Evolutionary conservation across 2,888 invertebrate species (phyloP), one percentile per base, ranked within the genome.

Genomic region (Sphaerophoria taeniata): DNA sequence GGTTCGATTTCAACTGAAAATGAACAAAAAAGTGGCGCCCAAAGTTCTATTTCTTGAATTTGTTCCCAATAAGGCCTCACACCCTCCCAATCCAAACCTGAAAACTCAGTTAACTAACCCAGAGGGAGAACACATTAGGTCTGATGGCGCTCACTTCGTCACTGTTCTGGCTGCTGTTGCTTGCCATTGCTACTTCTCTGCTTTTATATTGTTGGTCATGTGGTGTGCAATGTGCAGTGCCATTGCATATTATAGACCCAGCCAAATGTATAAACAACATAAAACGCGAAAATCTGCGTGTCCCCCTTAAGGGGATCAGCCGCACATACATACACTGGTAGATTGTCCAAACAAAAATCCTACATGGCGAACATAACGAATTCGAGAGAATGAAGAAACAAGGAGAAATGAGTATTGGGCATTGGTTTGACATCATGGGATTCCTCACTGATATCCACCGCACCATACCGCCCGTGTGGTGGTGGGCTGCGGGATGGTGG

Each of bases 121-220:
- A 63, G 76, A 76, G 85, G 81, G 85, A 73, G 76, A 81, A 69
- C 81, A 85, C 74, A 78, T 85, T 85, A 85, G 85, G 85, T 77
- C 76, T 77, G 81, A 81, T 85, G 85, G 81, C 85, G 85, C 76
- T 85, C 85, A 76, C 81, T 85, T 85, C 81, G 81, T 81, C 80
- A 77, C 85, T 76, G 85, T 69, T 77, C 63, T 69, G 69, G 72
- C 75, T 75, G 84, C 33, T 60, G 75, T 31, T 65, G 56, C 73
- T 60, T 39, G 16, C 82, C 56, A 58, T 45, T 69, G 65, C 43
- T 60, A 60, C 73, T 61, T 39, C 63, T 63, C 63, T 63, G 69
- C 80, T 76, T 71, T 55, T 69, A 49, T 83, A 70, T 63, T 81
- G 85, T 81, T 81, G 85, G 85, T 81, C 73, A 76, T 80, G 75